Percentiles rank a stretch among this genome's conserved stretches.
Evolutionary conservation across 2,888 invertebrate genomes (phyloP).

Genomic region (Drosophila tripunctata): DNA sequence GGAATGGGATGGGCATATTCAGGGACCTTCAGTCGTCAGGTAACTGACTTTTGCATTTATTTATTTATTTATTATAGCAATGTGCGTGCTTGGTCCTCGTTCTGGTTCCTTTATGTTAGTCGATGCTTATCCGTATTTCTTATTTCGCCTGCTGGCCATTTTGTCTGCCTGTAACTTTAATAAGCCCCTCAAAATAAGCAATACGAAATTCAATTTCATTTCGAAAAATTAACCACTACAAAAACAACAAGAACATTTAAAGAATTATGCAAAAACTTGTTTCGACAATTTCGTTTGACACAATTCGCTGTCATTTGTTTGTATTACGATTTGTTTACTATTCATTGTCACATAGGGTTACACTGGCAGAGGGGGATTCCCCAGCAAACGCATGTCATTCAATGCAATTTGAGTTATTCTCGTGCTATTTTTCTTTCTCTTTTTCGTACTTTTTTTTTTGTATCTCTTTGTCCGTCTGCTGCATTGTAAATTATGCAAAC

Average conservation of each 20-base stretch:
- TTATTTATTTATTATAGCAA: slow-evolving; percentile 61
- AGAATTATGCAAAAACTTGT: slow-evolving; percentile 55
- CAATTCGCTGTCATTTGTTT: slow-evolving; percentile 63
- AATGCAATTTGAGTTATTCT: slow-evolving; percentile 58
- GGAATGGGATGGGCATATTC: not conserved
- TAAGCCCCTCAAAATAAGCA: slow-evolving; percentile 37
- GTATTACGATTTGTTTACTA: slow-evolving; percentile 35
- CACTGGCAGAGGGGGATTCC: not conserved
- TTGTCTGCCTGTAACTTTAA: slow-evolving; percentile 41
- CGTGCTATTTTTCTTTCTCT: slow-evolving; percentile 5
- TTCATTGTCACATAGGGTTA: slow-evolving; percentile 3
- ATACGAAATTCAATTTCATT: slow-evolving; percentile 7
- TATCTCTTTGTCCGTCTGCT: slow-evolving; percentile 22
- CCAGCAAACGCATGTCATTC: slow-evolving; percentile 69
- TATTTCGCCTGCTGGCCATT: not conserved
- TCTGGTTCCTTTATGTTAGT: not conserved
- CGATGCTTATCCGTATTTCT: not conserved
- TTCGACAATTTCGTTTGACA: slow-evolving; percentile 50
- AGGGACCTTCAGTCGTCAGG: slow-evolving; percentile 44
- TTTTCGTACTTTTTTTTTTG: not conserved
- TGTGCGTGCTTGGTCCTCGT: slow-evolving; percentile 38
- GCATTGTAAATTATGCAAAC: slow-evolving; percentile 67
- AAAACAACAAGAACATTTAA: slow-evolving; percentile 14
- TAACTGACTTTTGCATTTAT: slow-evolving; percentile 69
- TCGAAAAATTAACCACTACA: slow-evolving; percentile 2